Conservation (phyloP, 2,797 vertebrate species). For the Sebastolobus altivelis region DNA sequence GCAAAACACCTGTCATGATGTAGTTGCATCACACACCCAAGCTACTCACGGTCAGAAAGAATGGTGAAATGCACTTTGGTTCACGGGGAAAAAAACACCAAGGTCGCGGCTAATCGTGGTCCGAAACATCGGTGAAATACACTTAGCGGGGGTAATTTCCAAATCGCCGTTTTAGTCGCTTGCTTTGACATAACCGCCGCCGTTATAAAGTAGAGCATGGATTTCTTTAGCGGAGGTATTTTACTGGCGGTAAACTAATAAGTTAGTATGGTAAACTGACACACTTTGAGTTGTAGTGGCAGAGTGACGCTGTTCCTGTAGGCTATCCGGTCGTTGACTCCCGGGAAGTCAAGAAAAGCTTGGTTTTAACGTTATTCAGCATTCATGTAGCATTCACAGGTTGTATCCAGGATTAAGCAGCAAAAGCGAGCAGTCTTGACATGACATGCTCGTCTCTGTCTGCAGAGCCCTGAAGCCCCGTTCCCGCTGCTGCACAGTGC, state of each 20-base stretch:
- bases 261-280: not conserved
- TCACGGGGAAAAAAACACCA: too few species aligned
- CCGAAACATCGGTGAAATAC: not conserved
- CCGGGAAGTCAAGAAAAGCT: not conserved
- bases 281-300: not conserved
- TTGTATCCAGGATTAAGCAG: not conserved
- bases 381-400: not conserved
- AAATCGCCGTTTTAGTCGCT: not conserved
- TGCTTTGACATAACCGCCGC: not conserved
- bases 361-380: not conserved
- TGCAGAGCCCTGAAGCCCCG: not conserved
- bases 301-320: not conserved
- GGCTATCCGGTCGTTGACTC: not conserved
- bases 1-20: too few species aligned
- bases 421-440: not conserved
- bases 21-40: fast-evolving
- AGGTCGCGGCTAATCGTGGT: not conserved
- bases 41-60: too few species aligned
- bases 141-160: not conserved
- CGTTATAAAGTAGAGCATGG: not conserved
- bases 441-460: not conserved
- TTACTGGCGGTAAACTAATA: not conserved
- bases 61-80: too few species aligned
- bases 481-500: not conserved
- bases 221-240: not conserved